phyloP scores from a whole-genome alignment of 53 echinoderm and acorn worm genomes.

The Actinopyga echinites region DNA sequence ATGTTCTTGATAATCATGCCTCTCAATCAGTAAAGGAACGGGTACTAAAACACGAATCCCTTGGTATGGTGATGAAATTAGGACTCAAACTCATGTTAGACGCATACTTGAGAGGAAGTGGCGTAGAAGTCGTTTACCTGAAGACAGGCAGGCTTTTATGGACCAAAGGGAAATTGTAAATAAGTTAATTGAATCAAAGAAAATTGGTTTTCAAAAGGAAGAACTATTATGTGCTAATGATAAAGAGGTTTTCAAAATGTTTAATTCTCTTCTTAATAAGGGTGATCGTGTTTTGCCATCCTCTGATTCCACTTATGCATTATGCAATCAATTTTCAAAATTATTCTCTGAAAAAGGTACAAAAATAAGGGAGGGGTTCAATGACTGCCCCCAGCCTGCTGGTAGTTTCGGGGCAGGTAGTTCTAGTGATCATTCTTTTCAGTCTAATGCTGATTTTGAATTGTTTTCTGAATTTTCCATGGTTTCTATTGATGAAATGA shows the following conservation, averaged over 20 bases:
- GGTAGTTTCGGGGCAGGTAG: neutral
- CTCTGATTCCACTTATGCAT: conserved; percentile 2
- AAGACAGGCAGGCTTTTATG: neutral
- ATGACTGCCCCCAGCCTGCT: neutral
- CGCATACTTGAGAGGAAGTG: conserved; percentile 23
- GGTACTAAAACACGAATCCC: neutral
- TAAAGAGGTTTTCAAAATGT: conserved; percentile 4
- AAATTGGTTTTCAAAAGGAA: neutral
- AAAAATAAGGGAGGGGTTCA: too few relatives aligned
- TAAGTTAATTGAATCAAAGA: too few relatives aligned
- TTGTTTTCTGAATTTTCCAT: conserved; percentile 9
- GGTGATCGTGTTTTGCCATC: neutral
- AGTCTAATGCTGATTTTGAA: neutral
- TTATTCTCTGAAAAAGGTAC: neutral
- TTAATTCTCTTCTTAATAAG: conserved; percentile 4
- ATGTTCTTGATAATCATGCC: conserved; percentile 5
- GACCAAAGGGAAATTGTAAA: conserved; percentile 11
- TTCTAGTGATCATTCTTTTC: neutral
- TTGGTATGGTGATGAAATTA: conserved; percentile 20
- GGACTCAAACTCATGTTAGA: neutral
- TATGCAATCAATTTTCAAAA: too few relatives aligned
- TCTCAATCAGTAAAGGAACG: neutral
- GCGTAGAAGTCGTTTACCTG: neutral
- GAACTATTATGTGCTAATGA: conserved; percentile 4
- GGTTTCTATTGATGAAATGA: neutral